These are phyloP conservation scores for Indicator indicator DNA, from an alignment of 2,113 vertebrate species.

Conservation along the genomic window DNA sequence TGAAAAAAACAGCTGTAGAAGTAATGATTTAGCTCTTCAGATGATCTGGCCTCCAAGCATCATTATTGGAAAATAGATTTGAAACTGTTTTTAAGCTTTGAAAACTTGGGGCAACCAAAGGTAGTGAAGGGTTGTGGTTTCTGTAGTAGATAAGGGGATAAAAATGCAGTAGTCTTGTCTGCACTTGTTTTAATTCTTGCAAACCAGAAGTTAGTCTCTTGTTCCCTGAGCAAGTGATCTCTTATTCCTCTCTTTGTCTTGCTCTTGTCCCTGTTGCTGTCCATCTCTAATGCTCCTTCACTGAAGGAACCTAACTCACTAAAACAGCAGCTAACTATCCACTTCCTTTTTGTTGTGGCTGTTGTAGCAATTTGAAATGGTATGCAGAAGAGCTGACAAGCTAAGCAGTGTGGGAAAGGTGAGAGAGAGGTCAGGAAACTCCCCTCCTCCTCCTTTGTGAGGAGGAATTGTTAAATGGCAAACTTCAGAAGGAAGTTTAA, in stretches of 20 bases:
- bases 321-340: not conserved
- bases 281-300: not conserved
- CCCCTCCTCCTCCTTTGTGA: not conserved
- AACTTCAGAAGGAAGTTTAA: not conserved
- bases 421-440: not conserved
- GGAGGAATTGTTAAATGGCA: not conserved
- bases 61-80: not conserved
- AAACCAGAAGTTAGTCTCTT: not conserved
- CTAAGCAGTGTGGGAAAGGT: not conserved
- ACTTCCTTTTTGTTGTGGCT: not conserved
- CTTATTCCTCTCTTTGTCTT: not conserved
- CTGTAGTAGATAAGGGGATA: not conserved
- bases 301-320: not conserved
- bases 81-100: not conserved
- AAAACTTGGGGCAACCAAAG: not conserved
- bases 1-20: not conserved
- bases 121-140: not conserved
- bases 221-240: not conserved
- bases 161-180: not conserved
- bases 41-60: not conserved
- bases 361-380: not conserved
- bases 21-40: not conserved
- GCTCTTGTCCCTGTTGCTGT: not conserved
- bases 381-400: not conserved
- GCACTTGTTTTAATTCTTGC: not conserved